These are phyloP conservation scores for Stichodactyla helianthus DNA, from an alignment of 64 coral and sea anemone genomes.

Conservation along the genomic window DNA sequence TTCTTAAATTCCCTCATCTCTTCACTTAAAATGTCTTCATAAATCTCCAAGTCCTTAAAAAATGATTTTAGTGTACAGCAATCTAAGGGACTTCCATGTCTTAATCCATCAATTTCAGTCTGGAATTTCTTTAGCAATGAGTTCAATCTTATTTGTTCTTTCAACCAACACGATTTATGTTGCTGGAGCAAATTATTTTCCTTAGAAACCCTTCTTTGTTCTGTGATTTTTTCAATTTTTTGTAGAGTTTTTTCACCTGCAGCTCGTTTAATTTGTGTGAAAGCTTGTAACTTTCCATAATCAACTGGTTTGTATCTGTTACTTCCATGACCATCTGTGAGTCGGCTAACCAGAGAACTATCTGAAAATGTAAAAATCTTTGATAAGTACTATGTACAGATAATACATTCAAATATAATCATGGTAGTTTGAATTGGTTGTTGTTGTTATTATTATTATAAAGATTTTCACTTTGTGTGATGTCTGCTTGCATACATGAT, in stretches of 20 bases:
- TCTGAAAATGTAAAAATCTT: slow-evolving; percentile 42
- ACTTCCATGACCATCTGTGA: slow-evolving; percentile 71
- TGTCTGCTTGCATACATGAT: too few relatives aligned
- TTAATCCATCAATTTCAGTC: slow-evolving; percentile 73
- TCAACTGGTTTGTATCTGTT: slow-evolving; percentile 77
- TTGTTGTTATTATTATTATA: too few relatives aligned
- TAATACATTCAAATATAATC: too few relatives aligned
- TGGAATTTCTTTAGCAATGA: slow-evolving; percentile 65
- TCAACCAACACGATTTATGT: slow-evolving; percentile 91
- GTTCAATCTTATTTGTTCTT: slow-evolving; percentile 79
- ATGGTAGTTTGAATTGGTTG: too few relatives aligned
- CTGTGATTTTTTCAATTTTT: slow-evolving; percentile 82
- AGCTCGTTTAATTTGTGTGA: slow-evolving; percentile 85
- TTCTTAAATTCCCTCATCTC: slow-evolving; percentile 77
- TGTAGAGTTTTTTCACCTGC: slow-evolving; percentile 60
- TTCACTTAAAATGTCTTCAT: slow-evolving; percentile 71
- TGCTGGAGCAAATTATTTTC: slow-evolving; percentile 87
- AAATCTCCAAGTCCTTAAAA: slow-evolving; percentile 80
- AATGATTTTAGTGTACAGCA: slow-evolving; percentile 70
- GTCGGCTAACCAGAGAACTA: slow-evolving; percentile 68
- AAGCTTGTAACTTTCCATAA: slow-evolving; percentile 92
- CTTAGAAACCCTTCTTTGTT: slow-evolving; percentile 73
- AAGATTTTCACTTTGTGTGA: too few relatives aligned
- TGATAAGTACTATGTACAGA: too few relatives aligned
- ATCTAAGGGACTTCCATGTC: slow-evolving; percentile 65